A percentile compares a stretch with the other conserved stretches of the same genome.
These are phyloP conservation scores for Caenorhabditis drosophilae DNA, from an alignment of 2,888 invertebrate species.

Conservation along the genomic window DNA sequence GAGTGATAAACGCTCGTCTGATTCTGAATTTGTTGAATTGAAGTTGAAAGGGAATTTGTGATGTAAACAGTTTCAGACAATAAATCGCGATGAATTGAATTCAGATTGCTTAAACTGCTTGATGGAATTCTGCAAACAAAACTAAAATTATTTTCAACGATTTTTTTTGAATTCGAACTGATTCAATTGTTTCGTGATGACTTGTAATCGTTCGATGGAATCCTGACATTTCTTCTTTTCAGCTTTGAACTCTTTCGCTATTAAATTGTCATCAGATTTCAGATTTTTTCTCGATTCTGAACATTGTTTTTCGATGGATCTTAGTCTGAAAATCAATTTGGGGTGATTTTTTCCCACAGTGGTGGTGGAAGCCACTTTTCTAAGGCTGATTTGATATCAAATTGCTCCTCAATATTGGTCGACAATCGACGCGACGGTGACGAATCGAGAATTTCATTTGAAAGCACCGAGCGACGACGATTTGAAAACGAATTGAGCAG, in stretches of 20 bases:
- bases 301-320: slow-evolving; percentile 14
- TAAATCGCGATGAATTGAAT: background rate
- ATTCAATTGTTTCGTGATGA: slow-evolving; percentile 16
- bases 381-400: slow-evolving; percentile 37
- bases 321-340: slow-evolving; percentile 13
- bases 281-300: background rate
- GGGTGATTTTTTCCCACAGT: background rate
- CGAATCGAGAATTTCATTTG: slow-evolving; percentile 18
- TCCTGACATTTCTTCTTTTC: slow-evolving; percentile 19
- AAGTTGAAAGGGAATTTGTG: slow-evolving; percentile 4
- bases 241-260: background rate
- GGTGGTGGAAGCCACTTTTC: too few species aligned
- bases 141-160: slow-evolving; percentile 6
- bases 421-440: slow-evolving; percentile 32
- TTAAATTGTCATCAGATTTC: slow-evolving; percentile 4
- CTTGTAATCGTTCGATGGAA: slow-evolving; percentile 19
- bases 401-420: slow-evolving; percentile 33
- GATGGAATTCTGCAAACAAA: slow-evolving; percentile 21
- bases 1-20: slow-evolving; percentile 24
- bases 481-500: slow-evolving; percentile 43
- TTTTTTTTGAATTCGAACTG: slow-evolving; percentile 15
- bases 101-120: slow-evolving; percentile 5
- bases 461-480: slow-evolving; percentile 40
- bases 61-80: slow-evolving; percentile 23
- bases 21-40: slow-evolving; percentile 11